Evolutionary conservation across 2,113 vertebrate genomes (phyloP).

Genomic region (Tursiops truncatus): DNA sequence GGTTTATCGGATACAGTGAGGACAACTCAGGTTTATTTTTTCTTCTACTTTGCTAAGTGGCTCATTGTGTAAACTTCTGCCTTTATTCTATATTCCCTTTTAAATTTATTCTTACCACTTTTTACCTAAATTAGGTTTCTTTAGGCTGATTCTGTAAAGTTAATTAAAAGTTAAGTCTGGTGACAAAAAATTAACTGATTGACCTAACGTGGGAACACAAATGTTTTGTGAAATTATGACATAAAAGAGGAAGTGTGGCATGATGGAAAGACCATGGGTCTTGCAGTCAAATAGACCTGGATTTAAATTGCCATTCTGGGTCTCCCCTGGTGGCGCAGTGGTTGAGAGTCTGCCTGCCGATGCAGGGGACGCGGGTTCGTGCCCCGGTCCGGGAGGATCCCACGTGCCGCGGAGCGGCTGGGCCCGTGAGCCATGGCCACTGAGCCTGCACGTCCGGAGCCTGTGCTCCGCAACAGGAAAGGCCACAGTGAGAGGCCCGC

Average conservation of each 20-base stretch:
- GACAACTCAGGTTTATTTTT: neutral
- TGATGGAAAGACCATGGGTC: neutral
- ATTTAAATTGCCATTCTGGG: neutral
- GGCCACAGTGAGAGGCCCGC: no score
- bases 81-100: constrained; percentile 19
- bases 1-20: neutral
- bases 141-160: constrained; percentile 16
- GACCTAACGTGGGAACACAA: neutral
- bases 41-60: neutral
- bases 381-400: no score
- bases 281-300: neutral
- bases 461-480: no score
- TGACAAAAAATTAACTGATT: neutral
- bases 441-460: no score
- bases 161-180: constrained; percentile 35
- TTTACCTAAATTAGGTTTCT: constrained; percentile 16
- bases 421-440: no score
- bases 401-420: no score
- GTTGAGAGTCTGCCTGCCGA: no score
- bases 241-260: neutral
- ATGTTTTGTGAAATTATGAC: neutral
- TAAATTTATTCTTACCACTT: neutral
- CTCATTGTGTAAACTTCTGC: neutral
- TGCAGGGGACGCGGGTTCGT: no score
- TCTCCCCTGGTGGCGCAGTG: no score